Evolutionary conservation across 2,113 vertebrate genomes (phyloP), one percentile per base, ranked within the genome.

Genomic region (Rhadina sibilatrix): DNA sequence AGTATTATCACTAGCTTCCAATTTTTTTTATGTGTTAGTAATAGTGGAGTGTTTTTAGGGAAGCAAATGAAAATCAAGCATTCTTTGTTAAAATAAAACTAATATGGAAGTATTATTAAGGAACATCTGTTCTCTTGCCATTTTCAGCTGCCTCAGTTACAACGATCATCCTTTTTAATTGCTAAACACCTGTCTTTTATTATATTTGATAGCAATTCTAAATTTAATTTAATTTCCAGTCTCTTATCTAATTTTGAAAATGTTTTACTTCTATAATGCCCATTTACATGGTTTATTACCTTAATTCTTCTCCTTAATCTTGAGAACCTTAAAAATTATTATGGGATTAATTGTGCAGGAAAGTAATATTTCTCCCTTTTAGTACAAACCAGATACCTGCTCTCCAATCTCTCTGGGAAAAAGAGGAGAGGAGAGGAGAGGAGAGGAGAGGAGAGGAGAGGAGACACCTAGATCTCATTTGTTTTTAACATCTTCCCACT

Each of bases 131-230:
- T 89, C 61, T 78, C 65, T 92, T 93, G 83, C 82, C 46, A 93
- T 72, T 90, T 91, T 97, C 95, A 97, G 85, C 94, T 97, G 79
- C 40, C 81, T 40, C 56, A 57, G 65, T 93, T 95, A 76, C 17
- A 97, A 82, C 12, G 59, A 85, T 92, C 80, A 93, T 89, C 64
- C 77, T 69, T 98, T 83, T 93, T 93, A 96, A 96, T 57, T 89
- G 89, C 61, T 93, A 84, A 97, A 96, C 97, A 97, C 95, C 94
- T 98, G 97, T 95, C 89, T 96, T 96, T 95, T 96, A 96, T 96
- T 97, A 94, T 81, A 87, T 92, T 94, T 93, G n/a, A 89, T 87
- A 89, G 37, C 18, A 94, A 89, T 89, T 93, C 64, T 95, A 97
- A 94, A 97, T 96, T 96, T 93, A 2, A 80, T 95, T 95, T 93